Percentiles rank a stretch among this genome's conserved stretches.
Conservation (phyloP, 2,113 vertebrate genomes). For the Heteronetta atricapilla region DNA sequence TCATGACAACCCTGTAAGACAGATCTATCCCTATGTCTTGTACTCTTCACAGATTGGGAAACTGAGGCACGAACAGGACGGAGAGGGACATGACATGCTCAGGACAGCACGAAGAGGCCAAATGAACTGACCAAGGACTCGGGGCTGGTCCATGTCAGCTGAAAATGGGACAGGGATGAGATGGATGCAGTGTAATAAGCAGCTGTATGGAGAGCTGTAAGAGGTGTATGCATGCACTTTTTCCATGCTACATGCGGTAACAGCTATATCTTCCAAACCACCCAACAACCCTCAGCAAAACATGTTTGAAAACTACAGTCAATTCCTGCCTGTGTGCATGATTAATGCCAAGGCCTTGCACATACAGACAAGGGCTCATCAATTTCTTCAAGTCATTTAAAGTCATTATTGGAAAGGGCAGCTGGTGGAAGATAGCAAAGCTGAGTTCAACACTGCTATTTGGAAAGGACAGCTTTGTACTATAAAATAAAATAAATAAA, state of each 20-base stretch:
- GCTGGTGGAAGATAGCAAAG: not conserved
- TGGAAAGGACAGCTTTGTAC: not conserved
- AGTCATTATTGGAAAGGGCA: constrained; percentile 6
- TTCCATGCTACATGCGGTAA: not conserved
- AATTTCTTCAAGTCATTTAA: constrained; percentile 18
- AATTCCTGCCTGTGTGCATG: not conserved
- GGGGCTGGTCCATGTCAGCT: not conserved
- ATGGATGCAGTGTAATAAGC: accelerated
- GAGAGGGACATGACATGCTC: not conserved
- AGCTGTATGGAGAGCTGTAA: not conserved
- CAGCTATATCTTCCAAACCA: not conserved
- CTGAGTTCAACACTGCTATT: not conserved
- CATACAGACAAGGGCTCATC: not conserved
- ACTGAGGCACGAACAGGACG: not conserved
- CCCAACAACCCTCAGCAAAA: not conserved
- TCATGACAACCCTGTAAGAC: not conserved
- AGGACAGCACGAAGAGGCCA: not conserved
- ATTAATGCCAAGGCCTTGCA: constrained; percentile 15
- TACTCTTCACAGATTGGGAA: not conserved
- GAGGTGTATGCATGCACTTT: not conserved
- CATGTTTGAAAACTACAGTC: constrained; percentile 8
- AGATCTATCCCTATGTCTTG: not conserved
- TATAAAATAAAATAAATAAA: not conserved
- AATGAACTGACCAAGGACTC: not conserved
- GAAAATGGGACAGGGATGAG: not conserved